Base-by-base conservation (phyloP, 2,113 vertebrate genomes). In the Tupaia chinensis region DNA sequence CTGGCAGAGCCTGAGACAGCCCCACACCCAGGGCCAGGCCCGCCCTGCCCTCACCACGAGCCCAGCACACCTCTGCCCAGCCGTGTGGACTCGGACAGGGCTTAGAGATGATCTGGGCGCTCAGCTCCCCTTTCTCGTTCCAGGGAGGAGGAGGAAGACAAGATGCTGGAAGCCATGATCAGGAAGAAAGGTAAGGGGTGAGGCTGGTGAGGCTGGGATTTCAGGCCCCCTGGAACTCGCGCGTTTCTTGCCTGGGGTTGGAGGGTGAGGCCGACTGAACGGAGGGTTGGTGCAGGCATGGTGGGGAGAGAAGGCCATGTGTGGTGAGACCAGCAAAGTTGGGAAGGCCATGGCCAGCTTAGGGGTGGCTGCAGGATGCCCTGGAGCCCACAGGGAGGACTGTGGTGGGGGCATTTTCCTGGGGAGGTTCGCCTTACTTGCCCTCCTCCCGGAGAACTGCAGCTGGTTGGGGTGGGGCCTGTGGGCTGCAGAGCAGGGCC, bases 131-230 rank as follows among this genome's bases (percentile, higher is more conserved):
- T 79, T 82, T 98, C 89, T 98, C 95, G 95, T 98, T 97, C 92
- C 96, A 99, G 99, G 97, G 99, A 99, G 96, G 98, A 98, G 93
- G 99, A 99, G 89, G 99, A 99, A 86, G 99, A 99, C 84, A 96
- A 98, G 98, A 98, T 99, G 86, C 97, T 99, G 98, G 99, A 99
- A 96, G 99, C 98, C 86, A 98, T 98, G 98, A 98, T 99, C 96
- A 99, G 98, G 98, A 99, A 98, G 96, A 99, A 99, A 99, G 99
- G 99, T 5, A 0, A 63, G 92, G 32, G 23, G 44, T 23, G 56
- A 61, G 20, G 27, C 74, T 32, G 32, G n/a, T 74, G 2, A 44
- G 44, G 15, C 44, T 12, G 54, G 32, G 25, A 29, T 2, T 17
- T 56, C 56, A 58, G 54, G 68, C 23, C 34, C 27, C 19, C 20